Percentiles rank a stretch among this genome's conserved stretches.
These are phyloP conservation scores for Lycopodina hypogea DNA, from an alignment of 37 sponge, comb jelly and placozoan species.

Conservation along the genomic window DNA sequence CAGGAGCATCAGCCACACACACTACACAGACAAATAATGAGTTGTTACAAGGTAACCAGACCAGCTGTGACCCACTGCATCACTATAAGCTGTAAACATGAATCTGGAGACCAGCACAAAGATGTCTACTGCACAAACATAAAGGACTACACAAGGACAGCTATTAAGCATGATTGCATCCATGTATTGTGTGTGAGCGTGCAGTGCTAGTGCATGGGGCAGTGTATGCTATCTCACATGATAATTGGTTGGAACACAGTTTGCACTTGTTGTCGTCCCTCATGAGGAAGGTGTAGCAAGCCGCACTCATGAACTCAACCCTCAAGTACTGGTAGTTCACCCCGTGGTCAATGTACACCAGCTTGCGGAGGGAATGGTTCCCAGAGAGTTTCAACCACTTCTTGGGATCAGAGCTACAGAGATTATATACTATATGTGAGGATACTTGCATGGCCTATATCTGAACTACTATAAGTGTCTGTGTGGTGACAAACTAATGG, in stretches of 20 bases:
- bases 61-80: background rate
- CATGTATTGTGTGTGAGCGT: too few relatives aligned
- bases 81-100: background rate
- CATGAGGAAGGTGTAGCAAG: constrained; percentile 54
- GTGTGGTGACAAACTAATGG: too few relatives aligned
- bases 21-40: constrained; percentile 8
- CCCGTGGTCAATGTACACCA: constrained; percentile 59
- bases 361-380: constrained; percentile 19
- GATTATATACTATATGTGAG: background rate
- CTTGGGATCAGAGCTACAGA: constrained; percentile 24
- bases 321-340: constrained; percentile 58
- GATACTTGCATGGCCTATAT: too few relatives aligned
- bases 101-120: background rate
- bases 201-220: too few relatives aligned
- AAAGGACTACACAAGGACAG: too few relatives aligned
- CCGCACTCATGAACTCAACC: constrained; percentile 37
- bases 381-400: constrained; percentile 48
- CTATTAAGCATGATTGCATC: too few relatives aligned
- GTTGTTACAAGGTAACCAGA: too few relatives aligned
- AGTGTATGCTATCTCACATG: constrained; percentile 22
- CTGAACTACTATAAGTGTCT: too few relatives aligned
- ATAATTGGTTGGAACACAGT: constrained; percentile 18
- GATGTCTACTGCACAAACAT: too few relatives aligned
- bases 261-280: constrained; percentile 54
- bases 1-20: constrained; percentile 49